Percentiles rank a stretch among this genome's conserved stretches.
Conservation (phyloP, 1,140 invertebrate genomes). For the Drosophila sp. region DNA sequence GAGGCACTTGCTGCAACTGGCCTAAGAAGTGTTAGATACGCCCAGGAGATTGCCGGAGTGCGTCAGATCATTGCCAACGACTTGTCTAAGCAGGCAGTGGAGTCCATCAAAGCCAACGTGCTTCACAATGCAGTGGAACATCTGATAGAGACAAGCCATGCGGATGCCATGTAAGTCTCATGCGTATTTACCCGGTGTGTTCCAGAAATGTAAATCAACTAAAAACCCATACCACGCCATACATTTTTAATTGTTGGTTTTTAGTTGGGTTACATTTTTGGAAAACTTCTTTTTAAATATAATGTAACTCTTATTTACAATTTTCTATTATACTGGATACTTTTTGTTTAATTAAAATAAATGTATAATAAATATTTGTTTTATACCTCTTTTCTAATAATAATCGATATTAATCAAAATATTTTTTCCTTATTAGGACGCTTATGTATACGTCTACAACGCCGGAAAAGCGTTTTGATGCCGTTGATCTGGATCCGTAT, state of each 20-base stretch:
- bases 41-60: constrained; percentile 94
- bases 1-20: constrained; percentile 97
- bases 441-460: constrained; percentile 92
- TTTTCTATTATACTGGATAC: too few relatives aligned
- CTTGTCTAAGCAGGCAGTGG: constrained; percentile 93
- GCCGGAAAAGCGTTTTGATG: constrained; percentile 91
- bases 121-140: constrained; percentile 91
- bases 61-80: constrained; percentile 97
- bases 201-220: background rate
- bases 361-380: too few relatives aligned
- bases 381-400: too few relatives aligned
- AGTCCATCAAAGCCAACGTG: constrained; percentile 94
- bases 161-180: constrained; percentile 92
- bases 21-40: constrained; percentile 97
- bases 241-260: too few relatives aligned
- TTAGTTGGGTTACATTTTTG: too few relatives aligned
- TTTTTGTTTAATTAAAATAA: too few relatives aligned
- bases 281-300: too few relatives aligned
- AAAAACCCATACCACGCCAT: background rate
- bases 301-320: too few relatives aligned
- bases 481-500: constrained; percentile 98
- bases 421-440: constrained; percentile 86
- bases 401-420: too few relatives aligned
- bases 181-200: background rate
- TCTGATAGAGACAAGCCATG: constrained; percentile 89